These are phyloP conservation scores for Ligdia adustata DNA, from an alignment of 2,888 invertebrate genomes.

Conservation along the genomic window DNA sequence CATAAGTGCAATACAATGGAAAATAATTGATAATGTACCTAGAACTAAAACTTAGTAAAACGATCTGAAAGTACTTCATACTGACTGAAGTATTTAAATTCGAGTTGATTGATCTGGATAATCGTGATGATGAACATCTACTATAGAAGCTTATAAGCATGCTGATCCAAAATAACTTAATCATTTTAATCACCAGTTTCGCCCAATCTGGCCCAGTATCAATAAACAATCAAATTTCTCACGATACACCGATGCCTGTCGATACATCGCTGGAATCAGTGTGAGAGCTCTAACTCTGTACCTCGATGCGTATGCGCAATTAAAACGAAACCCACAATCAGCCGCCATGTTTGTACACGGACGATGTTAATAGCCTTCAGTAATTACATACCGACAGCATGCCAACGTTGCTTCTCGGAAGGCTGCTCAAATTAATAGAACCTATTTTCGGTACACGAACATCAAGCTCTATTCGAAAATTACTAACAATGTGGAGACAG, in stretches of 20 bases:
- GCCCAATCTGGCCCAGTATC: constrained; percentile 51
- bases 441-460: constrained; percentile 64
- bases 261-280: constrained; percentile 57
- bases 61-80: too few relatives aligned
- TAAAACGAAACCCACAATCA: constrained; percentile 83
- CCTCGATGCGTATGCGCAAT: constrained; percentile 82
- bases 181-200: constrained; percentile 23
- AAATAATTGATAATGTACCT: too few relatives aligned
- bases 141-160: constrained; percentile 6
- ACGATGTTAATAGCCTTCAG: constrained; percentile 81
- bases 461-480: constrained; percentile 36
- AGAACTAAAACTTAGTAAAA: too few relatives aligned
- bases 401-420: constrained; percentile 79
- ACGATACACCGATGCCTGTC: constrained; percentile 54
- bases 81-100: too few relatives aligned
- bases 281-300: constrained; percentile 70
- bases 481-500: constrained; percentile 2
- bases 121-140: constrained; percentile 4
- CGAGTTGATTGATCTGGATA: constrained; percentile 1
- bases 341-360: constrained; percentile 84
- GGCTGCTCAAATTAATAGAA: constrained; percentile 81
- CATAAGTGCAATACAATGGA: too few relatives aligned
- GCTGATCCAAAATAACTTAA: constrained; percentile 23
- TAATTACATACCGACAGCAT: constrained; percentile 82
- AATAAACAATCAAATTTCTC: constrained; percentile 75